phyloP scores from a whole-genome alignment of 2,888 invertebrate genomes.

The Aleiodes testaceus region DNA sequence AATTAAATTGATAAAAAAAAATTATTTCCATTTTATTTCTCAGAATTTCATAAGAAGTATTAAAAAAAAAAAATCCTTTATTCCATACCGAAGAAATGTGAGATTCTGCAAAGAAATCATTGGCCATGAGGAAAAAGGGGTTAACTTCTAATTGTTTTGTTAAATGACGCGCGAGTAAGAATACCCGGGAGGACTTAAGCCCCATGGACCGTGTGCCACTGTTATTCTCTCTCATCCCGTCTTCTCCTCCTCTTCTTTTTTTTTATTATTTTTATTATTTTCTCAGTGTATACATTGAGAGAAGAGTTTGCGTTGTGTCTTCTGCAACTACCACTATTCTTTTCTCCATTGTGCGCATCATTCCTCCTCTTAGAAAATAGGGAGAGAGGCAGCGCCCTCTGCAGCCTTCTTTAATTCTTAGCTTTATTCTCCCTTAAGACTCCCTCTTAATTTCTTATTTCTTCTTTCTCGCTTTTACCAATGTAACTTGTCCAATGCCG shows the following conservation, averaged over 20 bases:
- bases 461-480: constrained; percentile 48
- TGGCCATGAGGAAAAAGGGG: constrained; percentile 65
- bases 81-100: constrained; percentile 42
- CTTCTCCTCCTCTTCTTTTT: neutral
- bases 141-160: constrained; percentile 74
- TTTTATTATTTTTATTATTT: neutral
- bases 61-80: too few relatives aligned
- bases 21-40: constrained; percentile 42
- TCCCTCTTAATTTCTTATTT: constrained; percentile 74
- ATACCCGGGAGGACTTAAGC: constrained; percentile 71
- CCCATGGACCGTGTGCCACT: constrained; percentile 57
- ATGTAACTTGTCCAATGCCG: constrained; percentile 43
- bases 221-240: constrained; percentile 43
- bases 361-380: constrained; percentile 37
- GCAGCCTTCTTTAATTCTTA: constrained; percentile 72
- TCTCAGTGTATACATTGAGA: neutral
- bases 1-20: too few relatives aligned
- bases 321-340: neutral
- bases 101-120: constrained; percentile 64
- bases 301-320: neutral
- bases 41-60: too few relatives aligned
- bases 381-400: constrained; percentile 48
- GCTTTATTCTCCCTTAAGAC: constrained; percentile 73
- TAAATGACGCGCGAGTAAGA: constrained; percentile 74
- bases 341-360: constrained; percentile 44